These are phyloP conservation scores for Syndactyla subalaris DNA, from an alignment of 2,797 vertebrate genomes.

Conservation along the genomic window DNA sequence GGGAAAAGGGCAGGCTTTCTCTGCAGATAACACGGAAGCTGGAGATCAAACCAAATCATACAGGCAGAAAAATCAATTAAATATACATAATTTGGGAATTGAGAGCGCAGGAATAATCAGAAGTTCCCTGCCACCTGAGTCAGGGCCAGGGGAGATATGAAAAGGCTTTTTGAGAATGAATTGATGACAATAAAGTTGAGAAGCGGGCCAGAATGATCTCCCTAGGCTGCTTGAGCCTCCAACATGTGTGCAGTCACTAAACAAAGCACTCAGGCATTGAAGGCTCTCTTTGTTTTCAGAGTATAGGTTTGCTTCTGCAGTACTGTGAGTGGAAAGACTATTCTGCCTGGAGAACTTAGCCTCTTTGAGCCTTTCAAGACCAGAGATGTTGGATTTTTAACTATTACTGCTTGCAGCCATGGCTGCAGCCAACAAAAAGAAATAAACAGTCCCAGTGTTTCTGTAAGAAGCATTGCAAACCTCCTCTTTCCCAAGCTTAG, in stretches of 20 bases:
- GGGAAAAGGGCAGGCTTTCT: conserved; percentile 59
- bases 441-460: background rate
- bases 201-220: background rate
- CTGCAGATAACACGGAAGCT: background rate
- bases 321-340: background rate
- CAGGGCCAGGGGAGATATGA: conserved; percentile 18
- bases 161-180: conserved; percentile 9
- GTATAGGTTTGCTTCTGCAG: background rate
- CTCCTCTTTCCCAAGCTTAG: background rate
- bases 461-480: background rate
- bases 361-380: background rate
- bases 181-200: conserved; percentile 51
- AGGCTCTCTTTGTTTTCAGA: conserved; percentile 27
- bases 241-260: background rate
- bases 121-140: conserved; percentile 12
- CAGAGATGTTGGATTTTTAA: background rate
- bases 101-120: conserved; percentile 12
- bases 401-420: background rate
- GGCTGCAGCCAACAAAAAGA: background rate
- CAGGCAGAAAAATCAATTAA: conserved; percentile 50
- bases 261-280: conserved; percentile 27
- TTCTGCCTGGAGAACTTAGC: background rate
- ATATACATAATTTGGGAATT: conserved; percentile 51
- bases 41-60: conserved; percentile 51
- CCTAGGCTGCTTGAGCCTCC: background rate